These are phyloP conservation scores for Acropternis orthonyx DNA, from an alignment of 2,797 vertebrate species.

Conservation along the genomic window DNA sequence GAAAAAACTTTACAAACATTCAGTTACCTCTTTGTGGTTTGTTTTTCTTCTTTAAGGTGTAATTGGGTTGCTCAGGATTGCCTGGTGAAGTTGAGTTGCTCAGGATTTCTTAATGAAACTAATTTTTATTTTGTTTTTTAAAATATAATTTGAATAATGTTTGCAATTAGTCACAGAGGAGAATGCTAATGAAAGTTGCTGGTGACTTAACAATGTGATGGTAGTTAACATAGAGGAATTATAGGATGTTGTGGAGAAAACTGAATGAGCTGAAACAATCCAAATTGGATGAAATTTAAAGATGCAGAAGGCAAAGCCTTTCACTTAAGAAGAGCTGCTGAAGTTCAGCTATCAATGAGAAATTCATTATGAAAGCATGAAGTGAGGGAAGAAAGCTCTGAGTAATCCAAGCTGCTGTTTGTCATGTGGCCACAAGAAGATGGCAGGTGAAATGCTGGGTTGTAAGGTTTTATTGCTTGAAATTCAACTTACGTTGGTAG, in stretches of 20 bases:
- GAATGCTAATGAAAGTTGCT: neutral
- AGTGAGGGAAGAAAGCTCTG: neutral
- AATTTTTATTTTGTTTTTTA: neutral
- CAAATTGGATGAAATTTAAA: neutral
- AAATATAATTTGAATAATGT: neutral
- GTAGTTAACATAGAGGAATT: neutral
- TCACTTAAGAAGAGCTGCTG: neutral
- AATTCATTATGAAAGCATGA: neutral
- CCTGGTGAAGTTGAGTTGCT: neutral
- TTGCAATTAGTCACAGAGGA: neutral
- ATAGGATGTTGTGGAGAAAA: neutral
- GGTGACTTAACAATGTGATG: rapidly evolving
- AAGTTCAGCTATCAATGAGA: neutral
- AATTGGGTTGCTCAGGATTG: neutral
- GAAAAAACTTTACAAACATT: neutral
- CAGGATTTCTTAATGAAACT: neutral
- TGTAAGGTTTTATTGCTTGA: neutral
- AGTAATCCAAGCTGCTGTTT: neutral
- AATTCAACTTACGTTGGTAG: neutral
- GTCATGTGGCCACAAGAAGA: neutral
- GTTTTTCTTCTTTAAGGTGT: neutral
- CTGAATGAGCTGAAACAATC: neutral
- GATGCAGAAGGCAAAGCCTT: neutral
- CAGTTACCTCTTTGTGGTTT: neutral
- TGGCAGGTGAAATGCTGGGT: neutral